These are phyloP conservation scores for Drosophila pallidifrons DNA, from an alignment of 1,140 invertebrate species.

Conservation along the genomic window DNA sequence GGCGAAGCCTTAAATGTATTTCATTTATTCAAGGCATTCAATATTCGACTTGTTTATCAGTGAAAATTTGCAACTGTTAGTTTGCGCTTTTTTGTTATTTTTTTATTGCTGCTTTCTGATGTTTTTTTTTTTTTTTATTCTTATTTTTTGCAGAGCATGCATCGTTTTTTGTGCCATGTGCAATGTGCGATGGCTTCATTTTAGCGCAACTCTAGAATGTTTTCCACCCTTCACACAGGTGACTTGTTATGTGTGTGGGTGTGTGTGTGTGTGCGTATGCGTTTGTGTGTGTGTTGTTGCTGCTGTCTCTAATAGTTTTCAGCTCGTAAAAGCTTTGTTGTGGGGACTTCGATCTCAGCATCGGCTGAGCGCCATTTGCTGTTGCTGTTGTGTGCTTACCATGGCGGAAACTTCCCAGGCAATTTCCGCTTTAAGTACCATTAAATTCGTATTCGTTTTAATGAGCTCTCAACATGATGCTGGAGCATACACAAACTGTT, in stretches of 20 bases:
- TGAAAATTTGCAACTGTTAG: not conserved
- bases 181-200: constrained; percentile 63
- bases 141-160: constrained; percentile 31
- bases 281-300: constrained; percentile 21
- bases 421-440: constrained; percentile 84
- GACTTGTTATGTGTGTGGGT: constrained; percentile 7
- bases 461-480: constrained; percentile 84
- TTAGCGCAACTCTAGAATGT: constrained; percentile 29
- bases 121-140: not conserved
- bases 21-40: constrained; percentile 5
- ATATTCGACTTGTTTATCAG: constrained; percentile 2
- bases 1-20: not conserved
- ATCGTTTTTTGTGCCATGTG: constrained; percentile 44
- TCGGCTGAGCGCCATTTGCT: constrained; percentile 22
- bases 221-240: not conserved
- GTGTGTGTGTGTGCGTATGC: constrained; percentile 20
- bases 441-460: constrained; percentile 84
- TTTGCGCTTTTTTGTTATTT: not conserved
- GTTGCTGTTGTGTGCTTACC: constrained; percentile 57
- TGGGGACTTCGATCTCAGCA: constrained; percentile 60
- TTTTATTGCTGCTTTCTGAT: constrained; percentile 8
- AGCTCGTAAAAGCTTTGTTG: constrained; percentile 77
- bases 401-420: constrained; percentile 81
- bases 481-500: constrained; percentile 13
- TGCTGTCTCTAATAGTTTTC: constrained; percentile 76